Evolutionary conservation across 2,888 invertebrate species (phyloP), one percentile per base, ranked within the genome.

Genomic region (Leistus spinibarbis): DNA sequence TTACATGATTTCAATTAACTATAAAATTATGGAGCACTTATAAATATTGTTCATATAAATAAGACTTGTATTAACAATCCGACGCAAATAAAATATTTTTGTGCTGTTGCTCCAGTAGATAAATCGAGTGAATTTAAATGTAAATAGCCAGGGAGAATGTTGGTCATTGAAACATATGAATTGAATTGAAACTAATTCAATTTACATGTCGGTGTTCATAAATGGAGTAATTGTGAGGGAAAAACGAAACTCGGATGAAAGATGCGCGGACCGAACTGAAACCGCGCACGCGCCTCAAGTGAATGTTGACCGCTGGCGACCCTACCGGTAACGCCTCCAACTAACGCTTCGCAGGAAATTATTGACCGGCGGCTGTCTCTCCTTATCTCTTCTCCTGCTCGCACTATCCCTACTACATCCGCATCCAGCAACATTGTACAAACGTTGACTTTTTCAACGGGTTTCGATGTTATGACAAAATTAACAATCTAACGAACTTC

Each of bases 291-390:
- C 40, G 40, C 13, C 13, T 40, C 40, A 40, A 54, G 20, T 53
- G 17, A 23, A 23, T 27, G 56, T 69, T 70, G 78, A 69, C 66
- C 69, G 68, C 57, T 77, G 77, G 77, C 77, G 77, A 74, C 77
- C 71, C 70, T 62, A 71, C n/a, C 77, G 76, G 75, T 24, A 65
- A 69, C 67, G 53, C 60, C 69, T 27, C 53, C 69, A 77, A 78
- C 76, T 76, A 76, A 57, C 69, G 54, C 65, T 66, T 68, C 64
- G 76, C 72, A 68, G 66, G 66, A 67, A 72, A 76, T 75, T 78
- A 78, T 78, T 77, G 78, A 78, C 77, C 77, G 71, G 62, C 64
- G 68, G 56, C 17, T 65, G 60, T 57, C 53, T 62, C 54, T 73
- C 73, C 20, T 23, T 68, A 20, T 68, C 68, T 68, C 64, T 54